Evolutionary conservation across 2,797 vertebrate species (phyloP).

Genomic region (Calcarius lapponicus): DNA sequence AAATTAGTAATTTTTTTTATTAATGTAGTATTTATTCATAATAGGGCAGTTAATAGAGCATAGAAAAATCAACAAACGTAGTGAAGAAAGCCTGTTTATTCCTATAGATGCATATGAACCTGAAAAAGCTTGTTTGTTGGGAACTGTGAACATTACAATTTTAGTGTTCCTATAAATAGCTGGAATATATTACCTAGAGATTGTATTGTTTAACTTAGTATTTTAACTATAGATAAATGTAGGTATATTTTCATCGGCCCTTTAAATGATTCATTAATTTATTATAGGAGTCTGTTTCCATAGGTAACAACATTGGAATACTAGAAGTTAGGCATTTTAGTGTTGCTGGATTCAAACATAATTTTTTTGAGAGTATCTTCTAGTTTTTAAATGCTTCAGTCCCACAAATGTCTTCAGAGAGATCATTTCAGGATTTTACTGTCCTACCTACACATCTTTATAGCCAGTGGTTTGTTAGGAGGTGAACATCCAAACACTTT

Average conservation of each 20-base stretch:
- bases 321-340: background rate
- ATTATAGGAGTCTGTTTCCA: background rate
- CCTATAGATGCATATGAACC: background rate
- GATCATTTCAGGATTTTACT: background rate
- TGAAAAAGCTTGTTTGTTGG: background rate
- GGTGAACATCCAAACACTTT: background rate
- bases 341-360: background rate
- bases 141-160: background rate
- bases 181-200: background rate
- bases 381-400: background rate
- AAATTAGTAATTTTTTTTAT: background rate
- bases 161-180: background rate
- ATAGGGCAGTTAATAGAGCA: background rate
- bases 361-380: background rate
- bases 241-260: background rate
- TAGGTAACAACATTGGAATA: background rate
- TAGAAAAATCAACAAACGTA: background rate
- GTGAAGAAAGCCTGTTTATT: background rate
- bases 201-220: background rate
- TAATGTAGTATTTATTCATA: background rate
- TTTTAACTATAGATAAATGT: background rate
- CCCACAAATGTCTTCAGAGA: background rate
- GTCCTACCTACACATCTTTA: background rate
- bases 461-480: background rate
- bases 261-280: background rate